phyloP scores from a whole-genome alignment of 2,888 invertebrate genomes.

The Sceliomorpha sp. region DNA sequence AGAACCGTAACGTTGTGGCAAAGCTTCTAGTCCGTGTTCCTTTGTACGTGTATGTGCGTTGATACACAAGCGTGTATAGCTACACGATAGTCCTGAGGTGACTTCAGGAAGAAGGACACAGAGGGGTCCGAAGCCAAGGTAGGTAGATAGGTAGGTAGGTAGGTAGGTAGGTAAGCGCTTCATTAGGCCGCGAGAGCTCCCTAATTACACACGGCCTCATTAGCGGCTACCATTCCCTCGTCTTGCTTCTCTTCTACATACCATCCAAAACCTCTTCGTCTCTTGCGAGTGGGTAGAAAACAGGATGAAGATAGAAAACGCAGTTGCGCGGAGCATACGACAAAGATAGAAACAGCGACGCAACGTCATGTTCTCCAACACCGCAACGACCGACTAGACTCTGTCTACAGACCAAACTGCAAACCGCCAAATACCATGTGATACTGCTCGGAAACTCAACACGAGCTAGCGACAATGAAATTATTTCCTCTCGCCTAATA shows the following conservation, averaged over 20 bases:
- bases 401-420: slow-evolving; percentile 64
- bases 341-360: slow-evolving; percentile 50
- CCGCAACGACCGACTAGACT: slow-evolving; percentile 68
- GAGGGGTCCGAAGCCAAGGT: slow-evolving; percentile 73
- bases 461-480: slow-evolving; percentile 24
- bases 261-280: slow-evolving; percentile 64
- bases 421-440: slow-evolving; percentile 69
- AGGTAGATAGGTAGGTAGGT: too few relatives aligned
- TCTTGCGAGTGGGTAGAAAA: slow-evolving; percentile 53
- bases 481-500: slow-evolving; percentile 41
- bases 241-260: slow-evolving; percentile 54
- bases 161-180: slow-evolving; percentile 80
- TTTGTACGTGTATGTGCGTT: slow-evolving; percentile 46
- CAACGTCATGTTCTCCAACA: slow-evolving; percentile 67
- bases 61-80: slow-evolving; percentile 52
- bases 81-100: slow-evolving; percentile 53
- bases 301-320: slow-evolving; percentile 27
- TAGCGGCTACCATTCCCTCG: slow-evolving; percentile 74
- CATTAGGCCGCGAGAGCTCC: slow-evolving; percentile 80
- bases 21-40: slow-evolving; percentile 22
- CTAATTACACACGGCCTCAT: slow-evolving; percentile 80
- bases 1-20: slow-evolving; percentile 56
- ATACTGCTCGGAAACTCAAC: slow-evolving; percentile 57
- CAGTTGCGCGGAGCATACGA: slow-evolving; percentile 40
- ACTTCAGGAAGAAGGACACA: slow-evolving; percentile 57